Percentiles rank a stretch among this genome's conserved stretches.
phyloP scores from a whole-genome alignment of 2,888 invertebrate species.

The Spisula solida region DNA sequence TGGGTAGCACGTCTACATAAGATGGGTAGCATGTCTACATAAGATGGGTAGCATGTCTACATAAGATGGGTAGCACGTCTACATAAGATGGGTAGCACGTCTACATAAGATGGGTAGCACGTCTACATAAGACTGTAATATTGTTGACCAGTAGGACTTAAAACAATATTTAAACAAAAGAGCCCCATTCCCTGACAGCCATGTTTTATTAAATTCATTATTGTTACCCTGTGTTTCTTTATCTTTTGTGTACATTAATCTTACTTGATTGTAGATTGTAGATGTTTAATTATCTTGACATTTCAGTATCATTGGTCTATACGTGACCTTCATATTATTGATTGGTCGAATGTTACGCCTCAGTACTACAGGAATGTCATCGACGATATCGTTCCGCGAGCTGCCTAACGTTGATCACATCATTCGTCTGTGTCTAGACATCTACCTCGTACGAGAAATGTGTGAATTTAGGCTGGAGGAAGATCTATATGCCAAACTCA shows the following conservation, averaged over 20 bases:
- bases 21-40: no score
- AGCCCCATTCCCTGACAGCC: no score
- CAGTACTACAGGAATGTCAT: constrained; percentile 95
- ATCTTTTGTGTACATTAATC: neutral
- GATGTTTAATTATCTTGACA: constrained; percentile 28
- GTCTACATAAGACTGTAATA: no score
- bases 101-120: no score
- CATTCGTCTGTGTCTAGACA: constrained; percentile 89
- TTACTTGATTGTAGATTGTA: constrained; percentile 4
- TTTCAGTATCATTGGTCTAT: constrained; percentile 94
- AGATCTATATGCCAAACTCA: constrained; percentile 98
- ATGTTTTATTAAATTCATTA: no score
- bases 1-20: no score
- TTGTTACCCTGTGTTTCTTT: no score
- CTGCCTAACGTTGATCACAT: constrained; percentile 90
- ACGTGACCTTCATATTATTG: constrained; percentile 98
- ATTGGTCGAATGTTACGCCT: constrained; percentile 95
- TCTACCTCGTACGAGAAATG: constrained; percentile 95
- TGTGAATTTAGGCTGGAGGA: constrained; percentile 97
- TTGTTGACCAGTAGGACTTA: no score
- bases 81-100: no score
- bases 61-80: no score
- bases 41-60: no score
- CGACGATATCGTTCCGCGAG: constrained; percentile 91
- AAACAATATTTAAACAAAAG: no score